A percentile compares a stretch with the other conserved stretches of the same genome.
Evolutionary conservation across 2,888 invertebrate species (phyloP).

Genomic region (Ariolimax columbianus): DNA sequence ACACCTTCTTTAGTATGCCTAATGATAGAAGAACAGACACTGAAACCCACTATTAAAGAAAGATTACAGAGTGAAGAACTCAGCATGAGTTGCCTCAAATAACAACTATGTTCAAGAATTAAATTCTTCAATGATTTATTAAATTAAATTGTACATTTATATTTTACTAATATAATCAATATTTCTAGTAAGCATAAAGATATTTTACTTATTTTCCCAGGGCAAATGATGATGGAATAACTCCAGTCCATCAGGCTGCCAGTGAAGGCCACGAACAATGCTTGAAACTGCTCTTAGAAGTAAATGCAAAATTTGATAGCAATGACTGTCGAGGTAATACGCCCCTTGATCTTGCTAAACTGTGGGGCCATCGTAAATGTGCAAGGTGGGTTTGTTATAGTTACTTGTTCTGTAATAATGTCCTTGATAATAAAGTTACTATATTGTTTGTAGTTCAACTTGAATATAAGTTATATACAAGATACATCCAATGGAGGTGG

Average conservation of each 20-base stretch:
- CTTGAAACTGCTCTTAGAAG: slow-evolving; percentile 75
- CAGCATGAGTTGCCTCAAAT: too few species aligned
- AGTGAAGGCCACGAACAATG: slow-evolving; percentile 78
- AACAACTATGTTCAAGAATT: too few species aligned
- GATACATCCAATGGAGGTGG: too few species aligned
- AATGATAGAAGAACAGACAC: too few species aligned
- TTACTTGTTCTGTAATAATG: too few species aligned
- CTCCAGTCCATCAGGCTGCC: slow-evolving; percentile 78
- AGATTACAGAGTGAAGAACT: too few species aligned
- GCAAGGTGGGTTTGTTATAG: slow-evolving; percentile 69
- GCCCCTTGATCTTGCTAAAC: slow-evolving; percentile 78
- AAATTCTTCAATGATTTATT: neutral
- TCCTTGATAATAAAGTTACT: too few species aligned
- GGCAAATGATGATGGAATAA: slow-evolving; percentile 77
- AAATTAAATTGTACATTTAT: neutral
- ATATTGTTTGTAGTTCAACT: too few species aligned
- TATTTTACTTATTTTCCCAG: slow-evolving; percentile 59
- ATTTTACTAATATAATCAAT: neutral
- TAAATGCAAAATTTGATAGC: slow-evolving; percentile 73
- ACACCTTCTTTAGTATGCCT: too few species aligned
- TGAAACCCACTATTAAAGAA: too few species aligned
- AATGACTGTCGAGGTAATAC: slow-evolving; percentile 76
- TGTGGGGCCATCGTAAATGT: slow-evolving; percentile 79
- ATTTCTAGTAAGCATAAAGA: neutral
- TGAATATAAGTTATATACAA: too few species aligned